phyloP scores from a whole-genome alignment of 2,797 vertebrate genomes.

The Clarias platycephalus region DNA sequence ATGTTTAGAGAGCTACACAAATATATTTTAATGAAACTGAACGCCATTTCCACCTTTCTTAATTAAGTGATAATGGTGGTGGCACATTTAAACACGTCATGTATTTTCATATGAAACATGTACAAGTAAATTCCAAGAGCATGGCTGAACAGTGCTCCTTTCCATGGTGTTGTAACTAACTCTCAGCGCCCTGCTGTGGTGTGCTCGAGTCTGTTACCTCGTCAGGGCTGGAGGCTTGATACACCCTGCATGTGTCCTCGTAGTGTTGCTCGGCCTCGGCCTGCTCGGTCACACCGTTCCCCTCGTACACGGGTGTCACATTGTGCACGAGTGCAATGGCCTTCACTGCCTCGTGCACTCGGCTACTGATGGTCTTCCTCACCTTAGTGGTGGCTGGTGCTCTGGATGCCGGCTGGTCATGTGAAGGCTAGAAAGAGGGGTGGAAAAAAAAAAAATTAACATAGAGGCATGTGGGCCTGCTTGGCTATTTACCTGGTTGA shows the following conservation, averaged over 20 bases:
- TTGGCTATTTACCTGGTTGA: not conserved
- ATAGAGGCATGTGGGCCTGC: not conserved
- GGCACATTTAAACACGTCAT: not conserved
- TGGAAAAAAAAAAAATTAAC: not conserved
- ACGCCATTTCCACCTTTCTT: not conserved
- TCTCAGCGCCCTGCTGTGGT: no score
- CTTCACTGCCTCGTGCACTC: constrained; percentile 95
- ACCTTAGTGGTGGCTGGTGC: constrained; percentile 88
- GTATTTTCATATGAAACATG: not conserved
- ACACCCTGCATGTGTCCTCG: constrained; percentile 93
- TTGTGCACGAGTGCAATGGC: constrained; percentile 96
- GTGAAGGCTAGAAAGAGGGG: constrained; percentile 73
- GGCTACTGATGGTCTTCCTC: constrained; percentile 92
- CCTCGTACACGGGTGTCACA: constrained; percentile 93
- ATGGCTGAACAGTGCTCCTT: not conserved
- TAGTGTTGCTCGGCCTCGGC: constrained; percentile 96
- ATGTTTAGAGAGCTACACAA: not conserved
- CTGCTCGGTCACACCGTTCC: constrained; percentile 93
- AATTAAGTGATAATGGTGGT: not conserved
- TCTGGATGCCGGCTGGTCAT: constrained; percentile 85
- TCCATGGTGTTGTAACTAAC: no score
- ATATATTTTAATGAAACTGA: not conserved
- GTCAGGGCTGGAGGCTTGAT: constrained; percentile 96
- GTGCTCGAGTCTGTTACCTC: constrained; percentile 77
- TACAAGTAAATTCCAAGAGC: not conserved